A percentile compares a stretch with the other conserved stretches of the same genome.
Conservation (phyloP, 2,797 vertebrate genomes). For the Carcharodon carcharias region DNA sequence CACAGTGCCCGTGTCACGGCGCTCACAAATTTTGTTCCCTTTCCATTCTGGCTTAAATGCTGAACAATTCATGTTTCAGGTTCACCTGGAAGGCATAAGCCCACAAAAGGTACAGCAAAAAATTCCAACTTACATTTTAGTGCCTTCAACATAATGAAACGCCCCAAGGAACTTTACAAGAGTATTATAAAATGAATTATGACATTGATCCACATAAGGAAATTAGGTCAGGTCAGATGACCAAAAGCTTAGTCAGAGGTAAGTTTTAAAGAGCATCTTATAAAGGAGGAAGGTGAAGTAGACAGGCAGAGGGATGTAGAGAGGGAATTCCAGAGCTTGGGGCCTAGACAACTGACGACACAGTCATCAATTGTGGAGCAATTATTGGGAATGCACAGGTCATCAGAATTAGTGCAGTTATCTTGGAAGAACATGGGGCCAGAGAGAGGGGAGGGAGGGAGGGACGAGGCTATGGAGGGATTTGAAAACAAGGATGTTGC, state of each 20-base stretch:
- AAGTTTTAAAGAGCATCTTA: neutral
- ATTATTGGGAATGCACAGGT: neutral
- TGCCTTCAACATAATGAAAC: neutral
- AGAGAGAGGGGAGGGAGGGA: neutral
- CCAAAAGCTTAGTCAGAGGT: neutral
- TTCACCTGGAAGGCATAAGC: neutral
- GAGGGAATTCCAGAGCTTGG: too few relatives aligned
- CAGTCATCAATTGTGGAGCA: neutral
- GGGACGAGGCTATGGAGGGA: neutral
- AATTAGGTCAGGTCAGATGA: neutral
- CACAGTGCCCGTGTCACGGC: neutral
- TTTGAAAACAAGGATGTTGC: neutral
- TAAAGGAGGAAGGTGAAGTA: too few relatives aligned
- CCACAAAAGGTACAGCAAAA: neutral
- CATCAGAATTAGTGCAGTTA: neutral
- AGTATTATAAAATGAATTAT: neutral
- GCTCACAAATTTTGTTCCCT: neutral
- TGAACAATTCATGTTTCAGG: neutral
- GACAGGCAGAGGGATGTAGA: too few relatives aligned
- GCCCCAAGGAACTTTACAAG: neutral
- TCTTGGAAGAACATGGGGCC: neutral
- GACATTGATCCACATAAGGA: neutral
- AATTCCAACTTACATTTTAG: neutral
- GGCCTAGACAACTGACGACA: too few relatives aligned
- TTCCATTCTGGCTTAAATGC: neutral